Conservation (phyloP, 2,113 vertebrate genomes). For the Fregata magnificens region DNA sequence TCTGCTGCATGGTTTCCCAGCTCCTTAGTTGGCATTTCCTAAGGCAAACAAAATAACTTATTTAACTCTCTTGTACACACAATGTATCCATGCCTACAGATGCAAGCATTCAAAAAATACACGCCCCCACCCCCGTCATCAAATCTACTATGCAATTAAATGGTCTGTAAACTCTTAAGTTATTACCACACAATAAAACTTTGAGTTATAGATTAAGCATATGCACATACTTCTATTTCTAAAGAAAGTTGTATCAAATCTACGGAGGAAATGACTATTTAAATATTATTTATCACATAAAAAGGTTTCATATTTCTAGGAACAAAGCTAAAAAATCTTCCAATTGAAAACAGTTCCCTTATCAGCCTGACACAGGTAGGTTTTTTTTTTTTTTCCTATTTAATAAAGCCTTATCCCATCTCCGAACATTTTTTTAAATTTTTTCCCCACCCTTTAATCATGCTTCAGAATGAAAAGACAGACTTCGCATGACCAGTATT, state of each 20-base stretch:
- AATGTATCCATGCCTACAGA: rapidly evolving
- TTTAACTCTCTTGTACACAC: background rate
- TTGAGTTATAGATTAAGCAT: background rate
- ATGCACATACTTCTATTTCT: background rate
- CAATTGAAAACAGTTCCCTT: background rate
- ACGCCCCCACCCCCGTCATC: background rate
- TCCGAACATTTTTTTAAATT: background rate
- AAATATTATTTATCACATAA: background rate
- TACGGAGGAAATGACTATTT: background rate
- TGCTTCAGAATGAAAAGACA: background rate
- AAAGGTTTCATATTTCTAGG: background rate
- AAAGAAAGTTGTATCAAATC: background rate
- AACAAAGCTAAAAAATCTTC: background rate
- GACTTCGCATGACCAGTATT: background rate
- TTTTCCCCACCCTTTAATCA: background rate
- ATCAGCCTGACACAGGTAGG: background rate
- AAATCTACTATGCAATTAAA: background rate
- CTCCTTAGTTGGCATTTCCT: slow-evolving; percentile 97
- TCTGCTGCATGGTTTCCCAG: slow-evolving; percentile 80
- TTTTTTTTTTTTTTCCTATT: background rate
- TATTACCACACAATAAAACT: background rate
- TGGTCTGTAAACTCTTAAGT: background rate
- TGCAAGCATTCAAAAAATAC: background rate
- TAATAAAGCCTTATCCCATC: background rate
- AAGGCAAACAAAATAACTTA: background rate